Percentiles rank a stretch among this genome's conserved stretches.
These are phyloP conservation scores for Beris chalybata DNA, from an alignment of 2,888 invertebrate species.

Conservation along the genomic window DNA sequence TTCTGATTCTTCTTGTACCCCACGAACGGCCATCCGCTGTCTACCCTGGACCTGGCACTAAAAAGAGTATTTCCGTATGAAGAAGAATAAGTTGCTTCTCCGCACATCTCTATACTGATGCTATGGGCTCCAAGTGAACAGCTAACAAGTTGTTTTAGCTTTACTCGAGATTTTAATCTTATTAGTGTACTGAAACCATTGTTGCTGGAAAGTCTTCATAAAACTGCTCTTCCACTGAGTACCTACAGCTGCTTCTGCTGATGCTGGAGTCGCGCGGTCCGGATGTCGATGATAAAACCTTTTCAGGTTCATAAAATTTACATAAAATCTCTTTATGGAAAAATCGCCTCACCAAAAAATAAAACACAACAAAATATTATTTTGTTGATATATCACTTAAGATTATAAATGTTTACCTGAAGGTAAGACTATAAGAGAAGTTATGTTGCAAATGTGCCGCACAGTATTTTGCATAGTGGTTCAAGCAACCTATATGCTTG, in stretches of 20 bases:
- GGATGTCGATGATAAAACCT: conserved; percentile 33
- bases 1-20: no score
- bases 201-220: conserved; percentile 30
- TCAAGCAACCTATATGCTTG: no score
- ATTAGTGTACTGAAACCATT: conserved; percentile 29
- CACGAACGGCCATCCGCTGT: no score
- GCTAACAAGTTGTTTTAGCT: conserved; percentile 38
- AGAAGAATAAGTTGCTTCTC: neutral
- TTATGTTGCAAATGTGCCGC: conserved; percentile 6
- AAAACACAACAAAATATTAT: conserved; percentile 26
- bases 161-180: conserved; percentile 37
- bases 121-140: conserved; percentile 20
- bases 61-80: no score
- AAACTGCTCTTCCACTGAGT: conserved; percentile 12
- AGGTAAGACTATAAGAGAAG: conserved; percentile 22
- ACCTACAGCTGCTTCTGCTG: neutral
- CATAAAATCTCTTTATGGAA: conserved; percentile 38
- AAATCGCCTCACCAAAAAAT: conserved; percentile 18
- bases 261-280: neutral
- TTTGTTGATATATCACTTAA: conserved; percentile 20
- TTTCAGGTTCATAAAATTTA: conserved; percentile 39
- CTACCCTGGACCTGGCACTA: no score
- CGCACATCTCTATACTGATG: conserved; percentile 27
- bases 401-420: conserved; percentile 26
- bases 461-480: no score